A percentile compares a stretch with the other conserved stretches of the same genome.
Conservation (phyloP, 1,140 invertebrate species). For the Caenorhabditis elegans region DNA sequence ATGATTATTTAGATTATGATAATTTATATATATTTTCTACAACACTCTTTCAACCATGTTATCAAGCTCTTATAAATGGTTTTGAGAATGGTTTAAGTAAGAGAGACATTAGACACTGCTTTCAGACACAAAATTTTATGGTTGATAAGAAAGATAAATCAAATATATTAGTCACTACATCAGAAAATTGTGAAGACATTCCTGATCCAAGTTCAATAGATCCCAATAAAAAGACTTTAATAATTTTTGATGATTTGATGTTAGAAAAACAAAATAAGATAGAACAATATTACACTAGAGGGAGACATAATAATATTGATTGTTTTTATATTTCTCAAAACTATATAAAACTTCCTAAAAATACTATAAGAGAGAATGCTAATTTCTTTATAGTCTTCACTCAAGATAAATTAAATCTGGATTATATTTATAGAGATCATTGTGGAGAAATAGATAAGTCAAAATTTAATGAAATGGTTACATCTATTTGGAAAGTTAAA, state of each 20-base stretch:
- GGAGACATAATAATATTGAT: constrained; percentile 53
- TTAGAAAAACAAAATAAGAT: constrained; percentile 54
- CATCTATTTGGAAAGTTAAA: constrained; percentile 2
- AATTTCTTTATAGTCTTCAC: constrained; percentile 51
- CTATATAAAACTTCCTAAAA: constrained; percentile 20
- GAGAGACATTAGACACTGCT: constrained; percentile 51
- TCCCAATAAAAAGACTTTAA: constrained; percentile 47
- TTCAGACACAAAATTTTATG: constrained; percentile 49
- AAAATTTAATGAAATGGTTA: constrained; percentile 41
- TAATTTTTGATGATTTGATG: constrained; percentile 52
- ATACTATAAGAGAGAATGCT: constrained; percentile 52
- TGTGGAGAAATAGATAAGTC: constrained; percentile 38
- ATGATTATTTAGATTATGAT: constrained; percentile 51
- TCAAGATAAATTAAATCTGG: constrained; percentile 44
- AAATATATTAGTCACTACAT: constrained; percentile 34
- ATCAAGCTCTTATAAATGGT: constrained; percentile 52
- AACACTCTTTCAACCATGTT: constrained; percentile 48
- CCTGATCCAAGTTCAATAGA: constrained; percentile 47
- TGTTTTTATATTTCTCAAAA: constrained; percentile 53
- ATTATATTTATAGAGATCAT: constrained; percentile 49
- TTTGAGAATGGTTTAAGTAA: no score
- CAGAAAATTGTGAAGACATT: constrained; percentile 43
- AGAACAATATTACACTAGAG: constrained; percentile 50
- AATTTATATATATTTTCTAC: constrained; percentile 54
- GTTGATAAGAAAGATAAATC: constrained; percentile 40